Conservation (phyloP, 2,888 invertebrate genomes). For the Caprella mutica region DNA sequence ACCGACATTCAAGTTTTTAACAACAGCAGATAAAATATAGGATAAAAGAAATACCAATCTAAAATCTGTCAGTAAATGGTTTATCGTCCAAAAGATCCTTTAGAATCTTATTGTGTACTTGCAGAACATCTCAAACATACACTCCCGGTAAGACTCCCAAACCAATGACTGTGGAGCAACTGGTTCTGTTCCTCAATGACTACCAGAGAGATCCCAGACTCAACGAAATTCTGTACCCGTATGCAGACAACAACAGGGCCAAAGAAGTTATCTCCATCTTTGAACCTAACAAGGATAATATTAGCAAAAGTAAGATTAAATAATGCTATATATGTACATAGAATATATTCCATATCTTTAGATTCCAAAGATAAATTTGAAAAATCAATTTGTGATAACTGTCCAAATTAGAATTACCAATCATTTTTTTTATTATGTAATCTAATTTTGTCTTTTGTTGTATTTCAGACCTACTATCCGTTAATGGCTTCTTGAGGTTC, state of each 20-base stretch:
- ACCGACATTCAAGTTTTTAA: too few relatives aligned
- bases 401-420: too few relatives aligned
- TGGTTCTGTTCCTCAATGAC: constrained; percentile 86
- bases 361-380: too few relatives aligned
- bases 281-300: constrained; percentile 79
- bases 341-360: too few relatives aligned
- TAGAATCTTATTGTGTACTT: too few relatives aligned
- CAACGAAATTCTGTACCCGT: constrained; percentile 92
- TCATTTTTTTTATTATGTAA: background rate
- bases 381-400: too few relatives aligned
- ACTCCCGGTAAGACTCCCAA: constrained; percentile 52
- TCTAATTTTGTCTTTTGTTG: background rate
- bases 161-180: constrained; percentile 71
- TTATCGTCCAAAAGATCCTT: too few relatives aligned
- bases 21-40: too few relatives aligned
- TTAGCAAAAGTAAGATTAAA: constrained; percentile 53
- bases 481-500: constrained; percentile 85
- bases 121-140: too few relatives aligned
- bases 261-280: constrained; percentile 79
- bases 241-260: constrained; percentile 73
- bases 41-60: too few relatives aligned
- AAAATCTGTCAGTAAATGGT: too few relatives aligned
- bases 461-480: constrained; percentile 55
- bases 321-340: background rate
- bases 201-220: constrained; percentile 88